phyloP scores from a whole-genome alignment of 2,888 invertebrate genomes.

The Lepetodrilus schrolli region DNA sequence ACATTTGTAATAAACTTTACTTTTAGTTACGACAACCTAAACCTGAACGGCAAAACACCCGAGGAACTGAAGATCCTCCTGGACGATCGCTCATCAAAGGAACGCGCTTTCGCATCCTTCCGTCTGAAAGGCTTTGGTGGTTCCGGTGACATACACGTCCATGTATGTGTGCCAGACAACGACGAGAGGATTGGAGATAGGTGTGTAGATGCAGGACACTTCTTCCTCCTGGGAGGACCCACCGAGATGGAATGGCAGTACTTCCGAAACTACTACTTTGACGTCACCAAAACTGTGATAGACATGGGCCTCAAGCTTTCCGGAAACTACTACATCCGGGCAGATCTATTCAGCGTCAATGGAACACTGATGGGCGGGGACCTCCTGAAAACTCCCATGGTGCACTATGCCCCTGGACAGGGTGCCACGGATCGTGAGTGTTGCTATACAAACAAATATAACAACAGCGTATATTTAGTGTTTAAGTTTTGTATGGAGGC shows the following conservation, averaged over 20 bases:
- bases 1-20: too few species aligned
- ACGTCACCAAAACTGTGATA: slow-evolving; percentile 40
- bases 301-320: slow-evolving; percentile 24
- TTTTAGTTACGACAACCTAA: slow-evolving; percentile 38
- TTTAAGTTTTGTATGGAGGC: too few species aligned
- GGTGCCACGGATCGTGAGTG: slow-evolving; percentile 41
- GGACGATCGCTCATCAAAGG: slow-evolving; percentile 30
- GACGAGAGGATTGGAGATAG: neutral
- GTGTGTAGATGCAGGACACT: slow-evolving; percentile 43
- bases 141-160: slow-evolving; percentile 40
- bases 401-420: slow-evolving; percentile 32
- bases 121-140: slow-evolving; percentile 37
- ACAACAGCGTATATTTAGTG: neutral
- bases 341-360: slow-evolving; percentile 39
- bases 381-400: slow-evolving; percentile 33
- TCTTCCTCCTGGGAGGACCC: slow-evolving; percentile 45
- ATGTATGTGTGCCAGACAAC: slow-evolving; percentile 25
- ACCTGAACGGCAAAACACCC: slow-evolving; percentile 34
- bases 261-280: slow-evolving; percentile 37
- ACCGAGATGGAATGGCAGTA: slow-evolving; percentile 43
- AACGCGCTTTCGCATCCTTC: slow-evolving; percentile 41
- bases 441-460: neutral
- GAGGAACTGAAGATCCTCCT: slow-evolving; percentile 36
- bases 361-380: slow-evolving; percentile 34
- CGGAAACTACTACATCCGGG: slow-evolving; percentile 36